Evolutionary conservation across 2,113 vertebrate species (phyloP).

Genomic region (Daphoenositta chrysoptera): DNA sequence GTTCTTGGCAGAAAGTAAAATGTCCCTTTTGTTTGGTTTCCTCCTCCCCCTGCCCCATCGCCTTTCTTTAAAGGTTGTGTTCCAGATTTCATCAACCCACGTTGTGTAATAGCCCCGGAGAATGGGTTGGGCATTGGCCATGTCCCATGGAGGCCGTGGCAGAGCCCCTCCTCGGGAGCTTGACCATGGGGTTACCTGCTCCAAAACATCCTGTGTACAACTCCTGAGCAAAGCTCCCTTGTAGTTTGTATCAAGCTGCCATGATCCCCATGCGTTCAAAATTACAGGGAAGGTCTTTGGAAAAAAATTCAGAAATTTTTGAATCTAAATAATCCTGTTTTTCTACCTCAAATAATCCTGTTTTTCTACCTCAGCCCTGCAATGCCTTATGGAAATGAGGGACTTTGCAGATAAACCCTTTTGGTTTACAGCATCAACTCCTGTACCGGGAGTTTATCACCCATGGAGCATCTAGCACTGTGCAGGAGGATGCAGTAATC

Average conservation of each 20-base stretch:
- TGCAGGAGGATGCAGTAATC: neutral
- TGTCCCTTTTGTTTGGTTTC: constrained; percentile 59
- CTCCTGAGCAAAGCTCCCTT: neutral
- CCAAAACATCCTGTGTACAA: neutral
- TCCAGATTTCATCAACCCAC: constrained; percentile 51
- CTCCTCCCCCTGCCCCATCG: constrained; percentile 44
- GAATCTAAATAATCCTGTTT: neutral
- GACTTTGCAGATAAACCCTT: neutral
- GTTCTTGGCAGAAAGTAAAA: constrained; percentile 65
- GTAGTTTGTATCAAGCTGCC: neutral
- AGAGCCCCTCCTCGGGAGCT: neutral
- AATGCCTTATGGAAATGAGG: neutral
- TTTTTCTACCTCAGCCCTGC: neutral
- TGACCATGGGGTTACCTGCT: neutral
- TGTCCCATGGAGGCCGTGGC: neutral
- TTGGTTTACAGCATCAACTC: neutral
- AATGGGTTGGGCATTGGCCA: neutral
- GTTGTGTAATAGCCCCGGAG: constrained; percentile 23
- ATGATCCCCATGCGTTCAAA: neutral
- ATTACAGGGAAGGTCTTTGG: neutral
- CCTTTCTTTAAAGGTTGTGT: constrained; percentile 48
- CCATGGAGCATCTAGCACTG: neutral
- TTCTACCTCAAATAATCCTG: neutral
- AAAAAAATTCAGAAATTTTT: neutral
- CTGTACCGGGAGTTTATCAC: neutral